phyloP scores from a whole-genome alignment of 2,797 vertebrate genomes.

The Sphenopsis melanotis region DNA sequence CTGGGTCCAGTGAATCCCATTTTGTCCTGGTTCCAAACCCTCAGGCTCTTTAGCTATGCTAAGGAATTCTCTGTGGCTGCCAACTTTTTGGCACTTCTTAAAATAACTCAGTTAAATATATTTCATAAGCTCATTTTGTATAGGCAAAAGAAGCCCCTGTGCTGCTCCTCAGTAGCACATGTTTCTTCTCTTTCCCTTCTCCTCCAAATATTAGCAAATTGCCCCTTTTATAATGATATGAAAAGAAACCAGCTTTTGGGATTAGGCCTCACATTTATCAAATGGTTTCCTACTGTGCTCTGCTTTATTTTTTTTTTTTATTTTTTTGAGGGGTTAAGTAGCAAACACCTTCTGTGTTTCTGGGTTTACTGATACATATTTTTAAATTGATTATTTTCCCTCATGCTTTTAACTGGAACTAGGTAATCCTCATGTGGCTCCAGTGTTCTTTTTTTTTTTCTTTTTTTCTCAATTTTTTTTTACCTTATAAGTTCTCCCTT shows the following conservation, averaged over 20 bases:
- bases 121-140: not conserved
- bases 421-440: not conserved
- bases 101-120: slow-evolving; percentile 29
- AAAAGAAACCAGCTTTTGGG: not conserved
- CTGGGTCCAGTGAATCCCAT: not conserved
- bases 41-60: not conserved
- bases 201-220: not conserved
- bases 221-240: not conserved
- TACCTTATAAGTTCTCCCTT: not conserved
- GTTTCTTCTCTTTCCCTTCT: not conserved
- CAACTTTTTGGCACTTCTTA: not conserved
- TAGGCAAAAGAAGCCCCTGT: not conserved
- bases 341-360: not conserved
- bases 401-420: not conserved
- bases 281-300: not conserved
- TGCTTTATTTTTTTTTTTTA: not conserved
- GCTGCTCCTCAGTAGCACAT: not conserved
- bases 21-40: not conserved
- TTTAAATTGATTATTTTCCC: not conserved
- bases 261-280: not conserved
- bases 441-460: rapidly evolving
- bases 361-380: not conserved
- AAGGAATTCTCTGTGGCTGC: not conserved
- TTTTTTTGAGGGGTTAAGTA: not conserved
- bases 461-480: rapidly evolving